Conservation (phyloP, 2,888 invertebrate species). For the Opisthograptis luteolata region DNA sequence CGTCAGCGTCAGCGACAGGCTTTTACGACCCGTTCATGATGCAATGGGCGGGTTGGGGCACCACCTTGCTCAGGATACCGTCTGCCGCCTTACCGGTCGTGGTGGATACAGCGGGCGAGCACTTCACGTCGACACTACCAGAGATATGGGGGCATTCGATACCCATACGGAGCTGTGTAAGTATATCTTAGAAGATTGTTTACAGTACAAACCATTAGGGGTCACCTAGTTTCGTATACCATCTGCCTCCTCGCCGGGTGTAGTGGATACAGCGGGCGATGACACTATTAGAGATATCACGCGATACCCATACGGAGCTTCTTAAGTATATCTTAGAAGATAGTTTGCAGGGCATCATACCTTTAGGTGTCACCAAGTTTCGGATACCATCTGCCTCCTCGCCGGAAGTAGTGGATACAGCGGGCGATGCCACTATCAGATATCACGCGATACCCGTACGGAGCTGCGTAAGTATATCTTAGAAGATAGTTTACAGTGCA, state of each 20-base stretch:
- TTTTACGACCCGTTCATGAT: constrained; percentile 96
- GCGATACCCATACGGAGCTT: constrained; percentile 91
- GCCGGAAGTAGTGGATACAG: constrained; percentile 92
- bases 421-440: constrained; percentile 85
- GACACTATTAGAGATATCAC: constrained; percentile 85
- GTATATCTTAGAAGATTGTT: constrained; percentile 55
- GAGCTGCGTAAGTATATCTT: constrained; percentile 86
- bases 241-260: constrained; percentile 88
- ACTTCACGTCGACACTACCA: constrained; percentile 87
- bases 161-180: constrained; percentile 91
- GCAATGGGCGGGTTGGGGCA: constrained; percentile 91
- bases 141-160: constrained; percentile 90
- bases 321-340: constrained; percentile 77
- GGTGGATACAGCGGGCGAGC: constrained; percentile 89
- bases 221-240: constrained; percentile 90
- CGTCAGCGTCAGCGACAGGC: constrained; percentile 95
- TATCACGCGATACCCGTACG: constrained; percentile 90
- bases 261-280: constrained; percentile 91
- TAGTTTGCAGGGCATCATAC: neutral
- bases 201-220: too few relatives aligned
- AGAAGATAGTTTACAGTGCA: too few relatives aligned
- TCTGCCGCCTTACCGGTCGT: constrained; percentile 90
- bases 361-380: constrained; percentile 88
- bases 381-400: constrained; percentile 90
- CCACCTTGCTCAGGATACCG: constrained; percentile 89